These are phyloP conservation scores for Trichopoda pennipes DNA, from an alignment of 2,888 invertebrate genomes.

Conservation along the genomic window DNA sequence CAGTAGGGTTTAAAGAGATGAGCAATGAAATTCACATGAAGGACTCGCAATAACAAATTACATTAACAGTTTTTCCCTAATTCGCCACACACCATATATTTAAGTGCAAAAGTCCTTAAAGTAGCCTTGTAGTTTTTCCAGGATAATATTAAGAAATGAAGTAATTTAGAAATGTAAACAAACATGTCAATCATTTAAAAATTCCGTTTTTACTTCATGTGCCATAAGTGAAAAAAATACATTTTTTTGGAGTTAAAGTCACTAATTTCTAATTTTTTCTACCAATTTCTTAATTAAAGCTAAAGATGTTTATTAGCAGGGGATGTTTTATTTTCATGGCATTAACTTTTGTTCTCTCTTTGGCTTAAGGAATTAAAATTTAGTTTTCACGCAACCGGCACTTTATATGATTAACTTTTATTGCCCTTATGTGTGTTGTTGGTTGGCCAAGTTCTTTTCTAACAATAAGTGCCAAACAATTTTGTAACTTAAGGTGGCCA, in stretches of 20 bases:
- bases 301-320: conserved; percentile 1
- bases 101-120: too few relatives aligned
- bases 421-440: conserved; percentile 47
- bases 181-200: conserved; percentile 49
- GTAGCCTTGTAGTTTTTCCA: neutral
- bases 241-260: conserved; percentile 8
- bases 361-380: conserved; percentile 7
- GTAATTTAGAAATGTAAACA: conserved; percentile 27
- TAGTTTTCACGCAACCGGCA: conserved; percentile 50
- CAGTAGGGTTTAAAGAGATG: conserved; percentile 40
- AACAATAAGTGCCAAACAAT: neutral
- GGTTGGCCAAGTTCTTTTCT: conserved; percentile 4
- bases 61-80: too few relatives aligned
- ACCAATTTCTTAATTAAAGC: conserved; percentile 47
- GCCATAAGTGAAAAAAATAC: neutral
- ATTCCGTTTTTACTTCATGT: conserved; percentile 4
- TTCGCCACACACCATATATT: too few relatives aligned
- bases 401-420: conserved; percentile 62
- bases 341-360: neutral
- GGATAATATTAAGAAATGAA: too few relatives aligned
- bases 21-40: conserved; percentile 59
- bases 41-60: conserved; percentile 6
- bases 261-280: neutral
- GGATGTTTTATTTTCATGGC: neutral
- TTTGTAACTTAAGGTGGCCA: neutral